These are phyloP conservation scores for Sebastiscus tertius DNA, from an alignment of 2,797 vertebrate genomes.

Conservation along the genomic window DNA sequence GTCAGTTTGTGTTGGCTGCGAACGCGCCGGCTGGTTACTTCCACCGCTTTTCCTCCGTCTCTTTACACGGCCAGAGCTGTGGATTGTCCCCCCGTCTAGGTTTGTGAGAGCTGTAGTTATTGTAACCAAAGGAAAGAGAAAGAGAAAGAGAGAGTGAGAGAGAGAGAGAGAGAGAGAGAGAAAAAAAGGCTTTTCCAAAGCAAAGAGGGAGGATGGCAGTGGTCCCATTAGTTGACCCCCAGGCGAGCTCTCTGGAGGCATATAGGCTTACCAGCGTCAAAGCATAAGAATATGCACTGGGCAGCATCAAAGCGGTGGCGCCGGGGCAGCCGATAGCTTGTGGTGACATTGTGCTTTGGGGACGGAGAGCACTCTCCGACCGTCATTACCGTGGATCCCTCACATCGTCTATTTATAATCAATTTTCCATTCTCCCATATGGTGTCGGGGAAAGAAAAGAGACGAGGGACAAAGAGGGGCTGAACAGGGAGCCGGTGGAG, in stretches of 20 bases:
- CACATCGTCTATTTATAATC: constrained; percentile 69
- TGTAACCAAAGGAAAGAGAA: constrained; percentile 48
- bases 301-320: constrained; percentile 65
- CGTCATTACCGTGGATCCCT: constrained; percentile 45
- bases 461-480: not conserved
- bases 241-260: constrained; percentile 59
- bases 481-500: constrained; percentile 6
- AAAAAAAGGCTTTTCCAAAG: constrained; percentile 46
- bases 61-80: constrained; percentile 12
- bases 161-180: not conserved
- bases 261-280: constrained; percentile 71
- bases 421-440: constrained; percentile 63
- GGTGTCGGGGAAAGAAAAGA: constrained; percentile 9
- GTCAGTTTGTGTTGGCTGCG: constrained; percentile 70
- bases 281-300: constrained; percentile 49
- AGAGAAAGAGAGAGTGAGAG: not conserved
- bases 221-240: constrained; percentile 67
- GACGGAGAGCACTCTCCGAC: constrained; percentile 36
- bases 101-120: constrained; percentile 38
- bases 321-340: constrained; percentile 58
- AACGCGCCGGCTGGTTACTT: constrained; percentile 27
- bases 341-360: constrained; percentile 52
- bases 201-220: constrained; percentile 61
- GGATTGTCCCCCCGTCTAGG: constrained; percentile 35
- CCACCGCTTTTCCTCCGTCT: constrained; percentile 19